Conservation (phyloP, 1,140 invertebrate species). For the Laupala kohalensis region DNA sequence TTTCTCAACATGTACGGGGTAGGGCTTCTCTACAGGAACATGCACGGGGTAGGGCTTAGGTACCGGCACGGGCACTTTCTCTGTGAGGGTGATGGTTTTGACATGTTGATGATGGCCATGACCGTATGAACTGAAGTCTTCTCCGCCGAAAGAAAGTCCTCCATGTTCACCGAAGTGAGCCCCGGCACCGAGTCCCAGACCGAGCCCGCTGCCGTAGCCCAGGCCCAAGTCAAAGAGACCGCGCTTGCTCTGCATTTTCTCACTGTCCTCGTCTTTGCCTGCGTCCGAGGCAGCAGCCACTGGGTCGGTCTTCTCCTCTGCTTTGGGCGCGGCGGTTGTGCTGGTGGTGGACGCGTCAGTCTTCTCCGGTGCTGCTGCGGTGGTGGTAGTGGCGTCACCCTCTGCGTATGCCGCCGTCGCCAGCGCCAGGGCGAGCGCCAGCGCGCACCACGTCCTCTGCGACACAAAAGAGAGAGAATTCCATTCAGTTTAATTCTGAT, state of each 20-base stretch:
- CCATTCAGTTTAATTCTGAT: no score
- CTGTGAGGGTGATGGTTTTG: slow-evolving; percentile 32
- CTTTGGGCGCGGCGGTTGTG: background rate
- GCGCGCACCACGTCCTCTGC: no score
- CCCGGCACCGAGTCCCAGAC: background rate
- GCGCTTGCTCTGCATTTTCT: background rate
- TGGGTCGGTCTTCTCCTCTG: background rate
- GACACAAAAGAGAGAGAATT: no score
- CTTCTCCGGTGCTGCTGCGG: background rate
- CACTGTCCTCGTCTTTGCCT: background rate
- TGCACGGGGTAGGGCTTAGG: slow-evolving; percentile 4
- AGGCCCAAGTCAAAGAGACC: slow-evolving; percentile 1
- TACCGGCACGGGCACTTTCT: slow-evolving; percentile 26
- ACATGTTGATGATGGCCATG: slow-evolving; percentile 24
- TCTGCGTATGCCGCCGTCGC: background rate
- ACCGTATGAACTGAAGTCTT: background rate
- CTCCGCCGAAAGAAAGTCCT: slow-evolving; percentile 2
- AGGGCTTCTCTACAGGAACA: slow-evolving; percentile 28
- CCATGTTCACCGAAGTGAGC: slow-evolving; percentile 1
- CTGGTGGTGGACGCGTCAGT: background rate
- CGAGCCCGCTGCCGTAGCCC: slow-evolving; percentile 3
- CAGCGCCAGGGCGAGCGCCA: background rate
- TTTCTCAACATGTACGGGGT: slow-evolving; percentile 16
- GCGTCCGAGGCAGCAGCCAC: background rate
- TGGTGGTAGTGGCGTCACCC: background rate